Evolutionary conservation across 1,140 invertebrate species (phyloP).

Genomic region (Aradophagus sp.): DNA sequence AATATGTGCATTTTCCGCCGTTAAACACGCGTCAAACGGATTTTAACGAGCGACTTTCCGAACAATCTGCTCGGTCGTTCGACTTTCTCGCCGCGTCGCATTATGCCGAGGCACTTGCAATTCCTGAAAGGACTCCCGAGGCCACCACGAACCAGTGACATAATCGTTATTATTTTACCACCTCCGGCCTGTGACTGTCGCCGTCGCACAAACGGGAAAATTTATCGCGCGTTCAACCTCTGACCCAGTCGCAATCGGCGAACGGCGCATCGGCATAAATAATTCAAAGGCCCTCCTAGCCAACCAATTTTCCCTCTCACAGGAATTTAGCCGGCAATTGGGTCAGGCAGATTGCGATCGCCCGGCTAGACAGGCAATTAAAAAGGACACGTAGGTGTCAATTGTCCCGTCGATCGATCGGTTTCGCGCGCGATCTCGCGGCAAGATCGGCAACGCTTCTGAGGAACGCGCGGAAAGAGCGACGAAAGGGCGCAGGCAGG

Average conservation of each 20-base stretch:
- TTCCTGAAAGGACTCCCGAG: slow-evolving; percentile 59
- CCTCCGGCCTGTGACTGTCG: slow-evolving; percentile 27
- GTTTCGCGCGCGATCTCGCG: slow-evolving; percentile 42
- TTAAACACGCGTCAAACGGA: slow-evolving; percentile 28
- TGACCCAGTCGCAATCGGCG: slow-evolving; percentile 19
- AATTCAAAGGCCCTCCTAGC: slow-evolving; percentile 12
- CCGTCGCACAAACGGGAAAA: slow-evolving; percentile 19
- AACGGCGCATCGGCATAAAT: slow-evolving; percentile 18
- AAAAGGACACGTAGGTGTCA: slow-evolving; percentile 55
- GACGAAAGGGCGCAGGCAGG: slow-evolving; percentile 28
- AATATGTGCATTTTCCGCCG: slow-evolving; percentile 22
- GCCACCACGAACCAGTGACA: slow-evolving; percentile 60
- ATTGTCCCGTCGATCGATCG: slow-evolving; percentile 24
- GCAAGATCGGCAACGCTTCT: slow-evolving; percentile 48
- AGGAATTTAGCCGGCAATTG: slow-evolving; percentile 35
- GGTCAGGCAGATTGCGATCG: slow-evolving; percentile 22
- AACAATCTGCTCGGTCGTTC: slow-evolving; percentile 56
- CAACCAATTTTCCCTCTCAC: too few relatives aligned
- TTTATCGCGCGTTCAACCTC: slow-evolving; percentile 8
- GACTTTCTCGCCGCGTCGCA: slow-evolving; percentile 64
- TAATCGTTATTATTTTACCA: slow-evolving; percentile 54
- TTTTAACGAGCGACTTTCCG: slow-evolving; percentile 60
- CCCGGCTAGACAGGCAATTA: slow-evolving; percentile 58
- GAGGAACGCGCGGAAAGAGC: slow-evolving; percentile 39
- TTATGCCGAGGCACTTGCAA: slow-evolving; percentile 65